Base-by-base conservation (phyloP, 2,888 invertebrate species). In the Agrochola circellaris region DNA sequence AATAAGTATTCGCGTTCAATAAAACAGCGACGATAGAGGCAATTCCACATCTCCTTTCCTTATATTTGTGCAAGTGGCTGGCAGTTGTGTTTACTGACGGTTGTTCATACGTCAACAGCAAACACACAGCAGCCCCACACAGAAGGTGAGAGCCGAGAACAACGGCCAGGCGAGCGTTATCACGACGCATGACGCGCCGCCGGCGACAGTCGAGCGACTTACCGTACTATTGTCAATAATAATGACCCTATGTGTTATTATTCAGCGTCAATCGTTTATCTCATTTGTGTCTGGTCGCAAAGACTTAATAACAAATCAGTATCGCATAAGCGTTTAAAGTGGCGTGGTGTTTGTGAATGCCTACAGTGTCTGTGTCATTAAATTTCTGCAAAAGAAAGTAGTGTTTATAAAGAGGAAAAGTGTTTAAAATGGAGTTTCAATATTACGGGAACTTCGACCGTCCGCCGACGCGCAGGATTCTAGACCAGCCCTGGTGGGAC, bases 401-500 rank as follows among this genome's bases (percentile, higher is more conserved):
- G 86, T 84, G 84, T 34, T 79, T 62, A 87, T 51, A 23, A 60
- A 73, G 42, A 75, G 65, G 15, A 20, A 13, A 67, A 88, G 88
- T 90, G 88, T 54, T 77, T 71, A 82, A 60, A 26, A 96, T 96
- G 96, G 96, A 96, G 91, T 96, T 96, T 82, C 96, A 96, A 90
- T 96, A 95, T 88, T 96, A 95, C 86, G 95, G 95, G 51, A 94
- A 94, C 86, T 95, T 93, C 82, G 95, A 96, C 48, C 92, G 94
- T 20, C 89, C 91, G 62, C 90, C 93, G 69, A 89, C 90, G 70
- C 92, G 94, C 61, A 90, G 94, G 82, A 88, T 93, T 62, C 92
- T 93, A 60, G 96, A 96, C 34, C 94, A 94, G 77, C 96, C 96
- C 1, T 94, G 95, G 93, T 96, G 96, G 96, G 96, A 96, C 58